A percentile compares a stretch with the other conserved stretches of the same genome.
phyloP scores from a whole-genome alignment of 2,797 vertebrate genomes.

The Cichlasoma orientale region DNA sequence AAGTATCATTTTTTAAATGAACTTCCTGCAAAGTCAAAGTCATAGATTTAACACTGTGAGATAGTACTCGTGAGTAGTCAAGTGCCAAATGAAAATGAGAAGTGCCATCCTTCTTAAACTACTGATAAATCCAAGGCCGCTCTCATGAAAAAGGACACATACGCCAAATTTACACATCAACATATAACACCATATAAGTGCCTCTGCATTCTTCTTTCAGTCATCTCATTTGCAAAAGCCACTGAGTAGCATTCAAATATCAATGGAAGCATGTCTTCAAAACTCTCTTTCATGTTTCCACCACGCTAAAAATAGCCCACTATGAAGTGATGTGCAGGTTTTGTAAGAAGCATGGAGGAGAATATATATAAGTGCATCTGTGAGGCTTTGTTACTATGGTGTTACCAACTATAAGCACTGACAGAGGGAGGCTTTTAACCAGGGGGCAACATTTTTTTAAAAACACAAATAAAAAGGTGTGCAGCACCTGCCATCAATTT shows the following conservation, averaged over 20 bases:
- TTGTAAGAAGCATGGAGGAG: conserved; percentile 39
- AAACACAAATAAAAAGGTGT: conserved; percentile 1
- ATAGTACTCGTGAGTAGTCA: neutral
- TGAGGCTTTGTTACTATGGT: conserved; percentile 52
- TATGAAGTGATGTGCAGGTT: conserved; percentile 47
- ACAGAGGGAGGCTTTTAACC: conserved; percentile 48
- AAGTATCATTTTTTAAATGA: neutral
- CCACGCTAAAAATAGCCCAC: conserved; percentile 53
- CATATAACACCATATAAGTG: conserved; percentile 3
- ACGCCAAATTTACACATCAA: neutral
- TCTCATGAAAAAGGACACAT: conserved; percentile 12
- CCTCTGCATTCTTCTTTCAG: conserved; percentile 18
- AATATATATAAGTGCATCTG: conserved; percentile 62
- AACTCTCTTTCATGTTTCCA: conserved; percentile 50
- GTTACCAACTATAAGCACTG: conserved; percentile 50
- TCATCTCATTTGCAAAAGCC: conserved; percentile 32
- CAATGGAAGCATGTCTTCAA: conserved; percentile 45
- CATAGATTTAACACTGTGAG: neutral
- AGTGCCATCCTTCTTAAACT: neutral
- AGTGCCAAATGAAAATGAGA: neutral
- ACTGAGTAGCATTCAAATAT: conserved; percentile 41
- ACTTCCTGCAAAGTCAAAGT: neutral
- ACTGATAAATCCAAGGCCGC: neutral
- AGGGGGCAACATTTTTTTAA: conserved; percentile 12
- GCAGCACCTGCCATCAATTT: conserved; percentile 31